Evolutionary conservation across 1,140 invertebrate genomes (phyloP).

Genomic region (Drosophila melanogaster): DNA sequence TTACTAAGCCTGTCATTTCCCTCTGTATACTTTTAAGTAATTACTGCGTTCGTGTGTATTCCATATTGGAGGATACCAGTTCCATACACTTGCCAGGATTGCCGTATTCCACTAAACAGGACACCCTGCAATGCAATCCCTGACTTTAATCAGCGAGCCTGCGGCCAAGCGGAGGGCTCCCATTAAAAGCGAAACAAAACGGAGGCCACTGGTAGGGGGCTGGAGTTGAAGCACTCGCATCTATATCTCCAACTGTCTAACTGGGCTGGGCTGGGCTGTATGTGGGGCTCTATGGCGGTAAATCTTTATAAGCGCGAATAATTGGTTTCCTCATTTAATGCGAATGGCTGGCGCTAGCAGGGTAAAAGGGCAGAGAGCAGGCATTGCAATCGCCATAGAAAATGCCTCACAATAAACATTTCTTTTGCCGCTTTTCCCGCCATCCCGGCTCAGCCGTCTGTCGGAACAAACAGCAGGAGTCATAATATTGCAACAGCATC

Average conservation of each 20-base stretch:
- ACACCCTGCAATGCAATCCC: slow-evolving; percentile 37
- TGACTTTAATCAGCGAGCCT: slow-evolving; percentile 67
- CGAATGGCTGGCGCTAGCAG: slow-evolving; percentile 65
- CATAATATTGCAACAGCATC: slow-evolving; percentile 81
- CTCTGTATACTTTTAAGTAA: slow-evolving; percentile 35
- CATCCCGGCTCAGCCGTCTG: slow-evolving; percentile 32
- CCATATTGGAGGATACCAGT: slow-evolving; percentile 1
- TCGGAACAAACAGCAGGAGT: slow-evolving; percentile 80
- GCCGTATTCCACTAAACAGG: neutral
- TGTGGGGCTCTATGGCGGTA: slow-evolving; percentile 59
- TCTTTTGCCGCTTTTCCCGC: slow-evolving; percentile 50
- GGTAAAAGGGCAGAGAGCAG: slow-evolving; percentile 38
- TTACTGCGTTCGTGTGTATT: slow-evolving; percentile 21
- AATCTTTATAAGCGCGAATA: slow-evolving; percentile 84
- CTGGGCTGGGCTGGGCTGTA: slow-evolving; percentile 42
- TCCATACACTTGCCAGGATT: slow-evolving; percentile 2
- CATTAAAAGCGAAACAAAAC: slow-evolving; percentile 61
- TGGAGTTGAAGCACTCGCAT: slow-evolving; percentile 43
- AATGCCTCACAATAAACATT: slow-evolving; percentile 79
- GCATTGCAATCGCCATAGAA: slow-evolving; percentile 70
- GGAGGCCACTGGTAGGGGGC: slow-evolving; percentile 19
- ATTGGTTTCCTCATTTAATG: slow-evolving; percentile 85
- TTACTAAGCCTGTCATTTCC: slow-evolving; percentile 1
- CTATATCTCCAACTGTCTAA: slow-evolving; percentile 68
- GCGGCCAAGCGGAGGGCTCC: slow-evolving; percentile 40